Evolutionary conservation across 2,888 invertebrate genomes (phyloP).

Genomic region (Temnothorax unifasciatus): DNA sequence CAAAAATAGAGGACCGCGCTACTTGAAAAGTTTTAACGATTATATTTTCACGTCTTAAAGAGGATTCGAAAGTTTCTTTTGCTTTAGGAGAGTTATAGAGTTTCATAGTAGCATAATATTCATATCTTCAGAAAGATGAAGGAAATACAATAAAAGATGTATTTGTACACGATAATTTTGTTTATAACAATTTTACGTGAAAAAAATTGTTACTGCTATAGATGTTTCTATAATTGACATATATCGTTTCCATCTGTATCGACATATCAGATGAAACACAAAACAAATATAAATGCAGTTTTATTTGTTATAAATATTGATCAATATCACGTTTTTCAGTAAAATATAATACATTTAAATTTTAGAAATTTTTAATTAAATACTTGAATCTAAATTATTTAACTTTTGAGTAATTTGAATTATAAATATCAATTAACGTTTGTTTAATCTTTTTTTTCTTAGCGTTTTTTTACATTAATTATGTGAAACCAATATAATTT

Average conservation of each 20-base stretch:
- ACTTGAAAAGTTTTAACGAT: slow-evolving; percentile 10
- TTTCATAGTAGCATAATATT: neutral
- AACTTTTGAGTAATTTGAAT: neutral
- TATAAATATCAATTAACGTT: neutral
- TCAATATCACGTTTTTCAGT: neutral
- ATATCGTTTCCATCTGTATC: neutral
- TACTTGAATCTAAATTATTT: neutral
- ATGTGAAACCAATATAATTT: neutral
- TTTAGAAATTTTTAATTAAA: neutral
- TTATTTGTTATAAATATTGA: neutral
- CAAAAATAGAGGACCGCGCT: neutral
- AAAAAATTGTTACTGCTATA: neutral
- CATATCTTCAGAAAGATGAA: neutral
- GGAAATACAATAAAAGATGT: neutral
- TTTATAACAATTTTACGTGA: neutral
- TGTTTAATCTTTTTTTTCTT: neutral
- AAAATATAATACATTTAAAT: neutral
- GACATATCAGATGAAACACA: neutral
- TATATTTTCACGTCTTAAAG: slow-evolving; percentile 12
- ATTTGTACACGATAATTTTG: neutral
- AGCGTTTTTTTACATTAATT: neutral
- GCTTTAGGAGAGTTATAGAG: neutral
- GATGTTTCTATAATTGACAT: neutral
- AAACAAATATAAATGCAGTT: neutral
- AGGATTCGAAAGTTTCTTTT: slow-evolving; percentile 14